Percentiles rank a stretch among this genome's conserved stretches.
These are phyloP conservation scores for Cinara cedri DNA, from an alignment of 2,888 invertebrate genomes.

Conservation along the genomic window DNA sequence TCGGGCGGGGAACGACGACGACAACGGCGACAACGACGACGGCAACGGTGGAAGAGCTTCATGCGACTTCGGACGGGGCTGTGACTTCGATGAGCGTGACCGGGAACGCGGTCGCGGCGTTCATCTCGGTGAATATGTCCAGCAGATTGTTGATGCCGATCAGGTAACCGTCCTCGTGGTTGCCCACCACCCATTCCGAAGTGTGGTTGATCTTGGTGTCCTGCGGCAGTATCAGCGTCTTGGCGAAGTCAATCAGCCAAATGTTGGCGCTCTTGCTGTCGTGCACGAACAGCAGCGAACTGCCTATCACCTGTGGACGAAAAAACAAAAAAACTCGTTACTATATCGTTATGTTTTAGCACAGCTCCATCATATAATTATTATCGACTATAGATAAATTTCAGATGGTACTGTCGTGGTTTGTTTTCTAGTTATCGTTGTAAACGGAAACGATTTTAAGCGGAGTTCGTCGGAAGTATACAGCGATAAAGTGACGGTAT, in stretches of 20 bases:
- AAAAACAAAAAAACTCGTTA: constrained; percentile 56
- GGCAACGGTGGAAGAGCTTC: too few relatives aligned
- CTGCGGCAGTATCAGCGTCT: constrained; percentile 82
- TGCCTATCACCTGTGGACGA: constrained; percentile 78
- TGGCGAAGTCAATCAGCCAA: constrained; percentile 98
- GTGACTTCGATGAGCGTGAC: constrained; percentile 57
- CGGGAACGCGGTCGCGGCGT: constrained; percentile 26
- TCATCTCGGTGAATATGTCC: constrained; percentile 76
- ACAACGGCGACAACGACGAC: neutral
- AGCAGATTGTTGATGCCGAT: constrained; percentile 90
- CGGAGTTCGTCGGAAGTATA: too few relatives aligned
- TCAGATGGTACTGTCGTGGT: too few relatives aligned
- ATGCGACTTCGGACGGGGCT: constrained; percentile 57
- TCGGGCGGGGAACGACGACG: neutral
- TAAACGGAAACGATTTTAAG: too few relatives aligned
- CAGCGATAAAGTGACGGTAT: too few relatives aligned
- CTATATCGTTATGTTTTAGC: too few relatives aligned
- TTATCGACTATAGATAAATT: too few relatives aligned
- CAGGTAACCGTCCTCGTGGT: constrained; percentile 95
- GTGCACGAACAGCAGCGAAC: constrained; percentile 93
- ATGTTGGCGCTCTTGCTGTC: constrained; percentile 85
- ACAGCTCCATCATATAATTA: too few relatives aligned
- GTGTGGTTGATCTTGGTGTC: constrained; percentile 78
- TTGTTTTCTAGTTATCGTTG: too few relatives aligned
- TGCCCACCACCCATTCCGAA: constrained; percentile 85